These are phyloP conservation scores for Hypotaenidia okinawae DNA, from an alignment of 2,797 vertebrate genomes.

Conservation along the genomic window DNA sequence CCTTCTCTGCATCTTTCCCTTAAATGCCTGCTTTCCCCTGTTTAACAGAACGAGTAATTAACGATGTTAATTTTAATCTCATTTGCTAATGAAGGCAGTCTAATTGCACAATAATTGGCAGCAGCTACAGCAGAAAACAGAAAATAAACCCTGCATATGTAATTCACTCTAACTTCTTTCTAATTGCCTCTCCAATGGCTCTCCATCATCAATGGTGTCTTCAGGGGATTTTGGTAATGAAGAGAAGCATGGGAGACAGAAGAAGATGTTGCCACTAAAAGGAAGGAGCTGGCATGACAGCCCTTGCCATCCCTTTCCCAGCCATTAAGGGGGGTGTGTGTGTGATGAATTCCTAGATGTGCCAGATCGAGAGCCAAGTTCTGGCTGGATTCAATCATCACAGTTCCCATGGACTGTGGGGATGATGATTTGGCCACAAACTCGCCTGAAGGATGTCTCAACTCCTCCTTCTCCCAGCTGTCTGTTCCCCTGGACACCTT, in stretches of 20 bases:
- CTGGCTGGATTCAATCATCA: fast-evolving
- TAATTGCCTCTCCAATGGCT: constrained; percentile 71
- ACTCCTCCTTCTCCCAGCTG: neutral
- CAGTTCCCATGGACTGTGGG: neutral
- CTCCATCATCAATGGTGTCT: constrained; percentile 50
- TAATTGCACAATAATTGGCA: constrained; percentile 82
- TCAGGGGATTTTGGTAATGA: constrained; percentile 14
- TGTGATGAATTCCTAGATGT: neutral
- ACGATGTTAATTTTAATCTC: constrained; percentile 84
- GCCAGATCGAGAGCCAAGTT: neutral
- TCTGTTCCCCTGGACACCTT: neutral
- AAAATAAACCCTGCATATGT: constrained; percentile 78
- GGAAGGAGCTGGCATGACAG: neutral
- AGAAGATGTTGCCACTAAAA: neutral
- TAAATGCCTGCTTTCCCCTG: constrained; percentile 53
- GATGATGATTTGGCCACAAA: neutral
- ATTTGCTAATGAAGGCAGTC: constrained; percentile 83
- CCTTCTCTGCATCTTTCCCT: constrained; percentile 36
- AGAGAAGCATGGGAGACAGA: neutral
- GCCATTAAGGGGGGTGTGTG: neutral
- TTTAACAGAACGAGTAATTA: constrained; percentile 81
- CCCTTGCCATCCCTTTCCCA: neutral
- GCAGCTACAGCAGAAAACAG: constrained; percentile 76
- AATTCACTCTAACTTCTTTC: constrained; percentile 77
- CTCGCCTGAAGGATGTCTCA: neutral